phyloP scores from a whole-genome alignment of 2,113 vertebrate genomes.

The Phyllopteryx taeniolatus region DNA sequence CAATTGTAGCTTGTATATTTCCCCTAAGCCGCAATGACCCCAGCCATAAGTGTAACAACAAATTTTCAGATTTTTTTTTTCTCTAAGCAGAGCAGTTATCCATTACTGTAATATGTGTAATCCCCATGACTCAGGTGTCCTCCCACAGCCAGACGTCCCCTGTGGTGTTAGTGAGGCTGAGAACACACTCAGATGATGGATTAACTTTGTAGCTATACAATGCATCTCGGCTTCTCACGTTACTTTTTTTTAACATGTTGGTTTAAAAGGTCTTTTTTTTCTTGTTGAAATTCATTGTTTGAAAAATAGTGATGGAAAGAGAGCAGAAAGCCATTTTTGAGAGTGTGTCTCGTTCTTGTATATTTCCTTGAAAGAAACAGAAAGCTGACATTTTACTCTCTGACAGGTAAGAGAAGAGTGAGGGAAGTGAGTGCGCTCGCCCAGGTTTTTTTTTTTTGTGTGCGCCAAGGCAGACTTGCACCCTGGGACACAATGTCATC shows the following conservation, averaged over 20 bases:
- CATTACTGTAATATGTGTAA: conserved; percentile 47
- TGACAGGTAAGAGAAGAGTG: conserved; percentile 36
- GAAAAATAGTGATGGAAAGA: conserved; percentile 1
- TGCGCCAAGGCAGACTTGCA: conserved; percentile 53
- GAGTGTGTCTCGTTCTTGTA: conserved; percentile 1
- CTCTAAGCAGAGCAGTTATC: conserved; percentile 33
- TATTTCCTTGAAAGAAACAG: conserved; percentile 38
- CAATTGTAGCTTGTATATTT: conserved; percentile 8
- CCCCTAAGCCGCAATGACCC: conserved; percentile 15
- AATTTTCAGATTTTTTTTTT: conserved; percentile 18
- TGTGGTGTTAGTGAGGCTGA: conserved; percentile 9
- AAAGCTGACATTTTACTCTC: conserved; percentile 60
- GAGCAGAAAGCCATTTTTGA: conserved; percentile 13
- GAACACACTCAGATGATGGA: conserved; percentile 25
- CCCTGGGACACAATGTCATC: conserved; percentile 70
- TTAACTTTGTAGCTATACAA: conserved; percentile 5
- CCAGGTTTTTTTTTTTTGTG: conserved; percentile 24
- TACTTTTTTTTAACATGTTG: neutral
- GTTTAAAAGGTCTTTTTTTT: neutral
- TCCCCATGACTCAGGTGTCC: conserved; percentile 51
- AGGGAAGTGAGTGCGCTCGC: conserved; percentile 10
- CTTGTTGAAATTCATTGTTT: conserved; percentile 9
- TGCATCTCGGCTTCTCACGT: neutral
- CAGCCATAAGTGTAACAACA: conserved; percentile 27
- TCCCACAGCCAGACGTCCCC: conserved; percentile 23